These are phyloP conservation scores for Campylorhamphus procurvoides DNA, from an alignment of 2,113 vertebrate genomes.

Conservation along the genomic window DNA sequence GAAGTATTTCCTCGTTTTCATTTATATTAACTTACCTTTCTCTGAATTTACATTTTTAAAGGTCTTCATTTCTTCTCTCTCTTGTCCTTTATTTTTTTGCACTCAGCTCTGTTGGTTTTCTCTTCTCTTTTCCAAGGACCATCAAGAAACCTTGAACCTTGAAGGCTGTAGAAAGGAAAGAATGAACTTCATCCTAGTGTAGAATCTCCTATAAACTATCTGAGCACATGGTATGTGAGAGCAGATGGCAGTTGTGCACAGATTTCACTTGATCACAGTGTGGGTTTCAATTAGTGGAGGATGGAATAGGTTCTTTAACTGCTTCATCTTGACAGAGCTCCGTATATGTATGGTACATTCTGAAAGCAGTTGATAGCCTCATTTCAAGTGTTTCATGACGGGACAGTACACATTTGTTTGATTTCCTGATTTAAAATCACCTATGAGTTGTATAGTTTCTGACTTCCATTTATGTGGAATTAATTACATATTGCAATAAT, in stretches of 20 bases:
- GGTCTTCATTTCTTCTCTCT: background rate
- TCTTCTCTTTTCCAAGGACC: background rate
- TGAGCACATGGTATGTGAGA: background rate
- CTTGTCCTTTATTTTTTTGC: background rate
- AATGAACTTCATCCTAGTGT: background rate
- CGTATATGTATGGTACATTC: background rate
- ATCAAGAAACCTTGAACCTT: background rate
- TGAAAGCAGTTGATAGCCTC: background rate
- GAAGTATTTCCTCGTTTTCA: background rate
- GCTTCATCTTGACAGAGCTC: background rate
- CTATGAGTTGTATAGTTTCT: background rate
- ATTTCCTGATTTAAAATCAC: background rate
- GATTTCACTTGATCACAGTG: background rate
- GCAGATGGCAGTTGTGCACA: background rate
- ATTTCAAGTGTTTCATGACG: background rate
- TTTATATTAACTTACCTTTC: background rate
- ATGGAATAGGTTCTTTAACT: background rate
- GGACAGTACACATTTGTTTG: background rate
- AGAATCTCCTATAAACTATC: background rate
- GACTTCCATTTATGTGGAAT: background rate
- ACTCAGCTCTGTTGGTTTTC: background rate
- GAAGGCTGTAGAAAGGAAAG: background rate
- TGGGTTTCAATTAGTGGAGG: background rate
- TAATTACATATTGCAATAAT: background rate
- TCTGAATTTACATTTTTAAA: background rate